A percentile compares a stretch with the other conserved stretches of the same genome.
phyloP scores from a whole-genome alignment of 2,888 invertebrate species.

The Cetonia aurata region DNA sequence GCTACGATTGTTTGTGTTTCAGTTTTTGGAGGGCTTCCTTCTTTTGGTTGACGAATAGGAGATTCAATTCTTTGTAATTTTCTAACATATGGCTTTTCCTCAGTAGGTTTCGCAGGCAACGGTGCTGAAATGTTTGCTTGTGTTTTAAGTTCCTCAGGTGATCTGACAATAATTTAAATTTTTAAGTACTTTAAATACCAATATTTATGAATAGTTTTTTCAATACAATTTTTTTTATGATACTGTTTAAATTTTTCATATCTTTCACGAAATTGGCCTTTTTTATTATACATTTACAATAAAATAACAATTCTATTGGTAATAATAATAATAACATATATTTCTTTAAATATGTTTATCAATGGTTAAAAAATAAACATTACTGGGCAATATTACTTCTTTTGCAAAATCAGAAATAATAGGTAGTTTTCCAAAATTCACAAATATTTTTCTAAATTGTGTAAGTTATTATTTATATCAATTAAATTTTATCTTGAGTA shows the following conservation, averaged over 20 bases:
- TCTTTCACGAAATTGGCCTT: no score
- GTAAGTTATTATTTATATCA: background rate
- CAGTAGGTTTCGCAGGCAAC: slow-evolving; percentile 65
- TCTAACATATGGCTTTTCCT: slow-evolving; percentile 63
- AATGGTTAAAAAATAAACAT: no score
- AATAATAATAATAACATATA: no score
- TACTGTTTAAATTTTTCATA: no score
- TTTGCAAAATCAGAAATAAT: no score
- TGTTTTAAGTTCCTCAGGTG: slow-evolving; percentile 73
- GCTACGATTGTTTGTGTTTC: background rate
- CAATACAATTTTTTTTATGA: slow-evolving; percentile 22
- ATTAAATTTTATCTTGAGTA: slow-evolving; percentile 5
- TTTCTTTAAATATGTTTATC: no score
- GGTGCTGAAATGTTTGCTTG: slow-evolving; percentile 81
- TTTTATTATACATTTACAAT: no score
- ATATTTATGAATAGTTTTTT: slow-evolving; percentile 11
- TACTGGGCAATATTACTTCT: no score
- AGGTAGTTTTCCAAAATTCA: no score
- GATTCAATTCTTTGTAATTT: slow-evolving; percentile 51
- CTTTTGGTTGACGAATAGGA: slow-evolving; percentile 17
- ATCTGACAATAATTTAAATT: slow-evolving; percentile 59
- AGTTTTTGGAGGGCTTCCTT: slow-evolving; percentile 31
- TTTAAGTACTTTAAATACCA: slow-evolving; percentile 1
- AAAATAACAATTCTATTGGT: no score
- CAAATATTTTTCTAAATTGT: no score